Evolutionary conservation across 2,888 invertebrate species (phyloP).

Genomic region (Sinopyrophorus schimmeli): DNA sequence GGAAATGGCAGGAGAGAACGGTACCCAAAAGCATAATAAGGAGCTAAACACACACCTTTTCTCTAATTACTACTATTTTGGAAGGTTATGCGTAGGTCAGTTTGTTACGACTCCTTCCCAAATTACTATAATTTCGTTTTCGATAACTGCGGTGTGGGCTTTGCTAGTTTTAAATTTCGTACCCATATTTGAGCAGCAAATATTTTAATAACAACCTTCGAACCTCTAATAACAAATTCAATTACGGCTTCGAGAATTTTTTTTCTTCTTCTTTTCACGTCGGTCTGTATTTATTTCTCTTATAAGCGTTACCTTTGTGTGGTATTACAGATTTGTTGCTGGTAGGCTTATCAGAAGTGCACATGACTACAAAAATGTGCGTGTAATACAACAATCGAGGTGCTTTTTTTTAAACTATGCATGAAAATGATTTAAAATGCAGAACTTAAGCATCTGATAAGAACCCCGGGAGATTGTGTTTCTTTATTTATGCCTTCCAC

Average conservation of each 20-base stretch:
- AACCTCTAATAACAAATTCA: too few species aligned
- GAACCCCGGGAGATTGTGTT: slow-evolving; percentile 33
- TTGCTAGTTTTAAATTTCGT: slow-evolving; percentile 18
- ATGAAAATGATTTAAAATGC: slow-evolving; percentile 33
- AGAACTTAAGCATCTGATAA: slow-evolving; percentile 36
- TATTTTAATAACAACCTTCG: slow-evolving; percentile 7
- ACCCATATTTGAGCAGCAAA: slow-evolving; percentile 12
- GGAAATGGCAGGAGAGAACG: slow-evolving; percentile 13
- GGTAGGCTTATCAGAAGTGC: too few species aligned
- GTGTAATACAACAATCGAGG: slow-evolving; percentile 27
- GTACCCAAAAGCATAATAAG: slow-evolving; percentile 22
- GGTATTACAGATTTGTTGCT: too few species aligned
- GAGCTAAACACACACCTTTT: slow-evolving; percentile 31
- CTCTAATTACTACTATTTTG: slow-evolving; percentile 39
- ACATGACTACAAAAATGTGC: slow-evolving; percentile 23
- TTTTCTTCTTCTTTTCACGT: too few species aligned
- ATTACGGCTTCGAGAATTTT: too few species aligned
- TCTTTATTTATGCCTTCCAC: slow-evolving; percentile 40
- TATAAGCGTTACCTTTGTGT: too few species aligned
- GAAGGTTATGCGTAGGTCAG: slow-evolving; percentile 36
- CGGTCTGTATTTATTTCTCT: too few species aligned
- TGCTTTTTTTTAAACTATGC: slow-evolving; percentile 26
- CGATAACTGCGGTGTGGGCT: slow-evolving; percentile 27
- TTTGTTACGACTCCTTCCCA: slow-evolving; percentile 36
- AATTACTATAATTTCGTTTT: slow-evolving; percentile 41